Base-by-base conservation (phyloP, 2,113 vertebrate species). In the Australoheros scitulus region DNA sequence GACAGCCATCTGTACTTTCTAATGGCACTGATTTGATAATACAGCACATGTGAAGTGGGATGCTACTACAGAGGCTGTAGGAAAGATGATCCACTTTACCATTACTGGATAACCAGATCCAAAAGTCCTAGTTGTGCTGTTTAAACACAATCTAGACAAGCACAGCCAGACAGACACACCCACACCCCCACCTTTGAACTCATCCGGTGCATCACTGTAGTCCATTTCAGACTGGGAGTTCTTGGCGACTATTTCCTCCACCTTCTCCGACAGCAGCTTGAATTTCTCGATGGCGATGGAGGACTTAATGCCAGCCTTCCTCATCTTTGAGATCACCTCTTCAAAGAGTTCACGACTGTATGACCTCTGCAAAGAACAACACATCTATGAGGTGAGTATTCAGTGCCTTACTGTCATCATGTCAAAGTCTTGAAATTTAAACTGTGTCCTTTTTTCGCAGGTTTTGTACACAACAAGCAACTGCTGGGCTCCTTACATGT, bases 281-380 rank as follows among this genome's bases (percentile, higher is more conserved):
- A 99, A 99, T 94, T 99, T 99, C 91, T 99, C 98, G 88, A 99
- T 99, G 29, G 98, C 98, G 77, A 99, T 99, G 3, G 97, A 99
- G 20, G 98, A 99, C 64, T 99, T 99, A 91, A 99, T 99, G 52
- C 98, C 98, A 41, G 98, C 98, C 91, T 99, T 99, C 72, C 96
- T 97, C 98, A 99, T 98, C 95, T 99, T 99, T 3, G 97, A 99
- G 91, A 99, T 99, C 0, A 99, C 98, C 87, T 99, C 98, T 75
- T 99, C 98, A 86, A 99, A 99, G 58, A 99, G 95, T 81, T 99
- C 98, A 70, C 98, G 97, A 93, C 98, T 99, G 93, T 99, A 99
- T 41, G 98, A 99, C 80, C 98, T 96, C 98, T 99, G 94, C 20
- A 93, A 56, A 79, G 2, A 41, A 7, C 22, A 63, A 41, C 29